Percentiles rank a stretch among this genome's conserved stretches.
These are phyloP conservation scores for Drosophila mercatorum DNA, from an alignment of 2,888 invertebrate genomes.

Conservation along the genomic window DNA sequence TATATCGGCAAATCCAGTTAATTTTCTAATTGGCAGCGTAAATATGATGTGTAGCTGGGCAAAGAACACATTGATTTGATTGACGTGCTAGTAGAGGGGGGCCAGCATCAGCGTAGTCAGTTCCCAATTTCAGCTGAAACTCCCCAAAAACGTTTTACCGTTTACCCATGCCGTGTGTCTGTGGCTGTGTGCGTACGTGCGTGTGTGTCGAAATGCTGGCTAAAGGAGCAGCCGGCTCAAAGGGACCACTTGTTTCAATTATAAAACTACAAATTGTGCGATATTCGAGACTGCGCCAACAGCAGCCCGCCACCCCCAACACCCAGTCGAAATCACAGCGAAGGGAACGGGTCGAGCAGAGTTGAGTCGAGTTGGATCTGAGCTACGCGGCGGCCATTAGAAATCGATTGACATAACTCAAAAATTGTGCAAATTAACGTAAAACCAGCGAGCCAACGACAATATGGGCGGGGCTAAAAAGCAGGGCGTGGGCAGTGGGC, in stretches of 20 bases:
- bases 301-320: neutral
- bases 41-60: slow-evolving; percentile 3
- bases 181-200: neutral
- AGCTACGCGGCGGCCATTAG: slow-evolving; percentile 69
- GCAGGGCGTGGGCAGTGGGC: neutral
- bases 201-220: slow-evolving; percentile 8
- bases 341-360: neutral
- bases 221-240: slow-evolving; percentile 23
- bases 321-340: slow-evolving; percentile 26
- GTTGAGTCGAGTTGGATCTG: slow-evolving; percentile 6
- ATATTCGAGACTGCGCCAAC: slow-evolving; percentile 30
- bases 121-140: slow-evolving; percentile 2
- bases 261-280: slow-evolving; percentile 71
- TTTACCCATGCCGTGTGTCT: slow-evolving; percentile 13
- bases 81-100: neutral
- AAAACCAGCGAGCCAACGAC: slow-evolving; percentile 72
- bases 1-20: neutral
- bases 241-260: slow-evolving; percentile 65
- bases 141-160: slow-evolving; percentile 2
- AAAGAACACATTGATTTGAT: slow-evolving; percentile 19
- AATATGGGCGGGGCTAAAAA: slow-evolving; percentile 57
- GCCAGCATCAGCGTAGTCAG: slow-evolving; percentile 12
- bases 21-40: slow-evolving; percentile 3
- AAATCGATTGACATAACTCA: slow-evolving; percentile 82
- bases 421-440: slow-evolving; percentile 81